phyloP scores from a whole-genome alignment of 2,888 invertebrate genomes.

The Linyphia triangularis region DNA sequence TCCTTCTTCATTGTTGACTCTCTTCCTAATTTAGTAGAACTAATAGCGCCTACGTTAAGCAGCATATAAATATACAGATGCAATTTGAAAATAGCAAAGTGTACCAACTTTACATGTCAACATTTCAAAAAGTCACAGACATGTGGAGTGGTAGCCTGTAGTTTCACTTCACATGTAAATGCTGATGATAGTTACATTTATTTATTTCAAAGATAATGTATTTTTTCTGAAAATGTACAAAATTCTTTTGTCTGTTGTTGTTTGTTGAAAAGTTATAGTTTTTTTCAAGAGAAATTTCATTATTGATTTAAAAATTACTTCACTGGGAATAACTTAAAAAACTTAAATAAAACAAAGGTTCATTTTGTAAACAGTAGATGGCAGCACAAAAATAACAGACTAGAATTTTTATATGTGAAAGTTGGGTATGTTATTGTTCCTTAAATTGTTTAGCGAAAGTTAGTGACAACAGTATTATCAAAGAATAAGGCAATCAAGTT shows the following conservation, averaged over 20 bases:
- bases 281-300: background rate
- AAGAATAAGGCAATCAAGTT: no score
- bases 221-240: background rate
- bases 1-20: background rate
- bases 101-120: slow-evolving; percentile 54
- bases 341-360: background rate
- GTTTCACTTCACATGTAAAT: background rate
- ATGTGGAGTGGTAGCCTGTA: background rate
- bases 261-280: no score
- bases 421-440: background rate
- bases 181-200: background rate
- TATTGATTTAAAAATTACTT: background rate
- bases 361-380: background rate
- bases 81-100: slow-evolving; percentile 24
- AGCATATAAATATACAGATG: slow-evolving; percentile 21
- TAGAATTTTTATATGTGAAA: background rate
- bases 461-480: no score
- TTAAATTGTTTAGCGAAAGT: no score
- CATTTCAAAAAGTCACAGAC: slow-evolving; percentile 10
- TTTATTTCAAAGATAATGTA: background rate
- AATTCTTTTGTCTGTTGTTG: background rate
- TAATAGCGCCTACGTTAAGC: background rate
- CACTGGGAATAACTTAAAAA: background rate
- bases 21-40: background rate
- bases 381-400: slow-evolving; percentile 4